phyloP scores from a whole-genome alignment of 2,888 invertebrate species.

The Scaptomyza flava region DNA sequence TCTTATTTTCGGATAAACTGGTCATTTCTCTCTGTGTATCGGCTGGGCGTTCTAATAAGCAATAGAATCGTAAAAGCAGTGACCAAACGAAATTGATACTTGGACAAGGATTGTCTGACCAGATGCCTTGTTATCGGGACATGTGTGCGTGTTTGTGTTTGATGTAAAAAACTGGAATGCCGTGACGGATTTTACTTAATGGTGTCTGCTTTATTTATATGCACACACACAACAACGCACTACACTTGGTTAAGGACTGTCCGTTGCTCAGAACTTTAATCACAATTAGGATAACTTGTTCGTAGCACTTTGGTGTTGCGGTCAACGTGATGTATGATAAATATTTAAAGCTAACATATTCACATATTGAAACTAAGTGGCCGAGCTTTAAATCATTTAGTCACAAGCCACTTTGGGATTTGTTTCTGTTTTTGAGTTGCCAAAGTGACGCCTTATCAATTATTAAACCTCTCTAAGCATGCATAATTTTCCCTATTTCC shows the following conservation, averaged over 20 bases:
- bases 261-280: constrained; percentile 8
- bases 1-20: background rate
- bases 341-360: constrained; percentile 57
- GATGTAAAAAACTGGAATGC: constrained; percentile 29
- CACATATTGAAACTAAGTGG: constrained; percentile 28
- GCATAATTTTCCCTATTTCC: constrained; percentile 22
- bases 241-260: background rate
- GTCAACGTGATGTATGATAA: constrained; percentile 56
- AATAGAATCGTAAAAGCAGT: constrained; percentile 1
- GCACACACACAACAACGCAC: background rate
- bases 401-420: constrained; percentile 17
- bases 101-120: constrained; percentile 11
- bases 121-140: constrained; percentile 7
- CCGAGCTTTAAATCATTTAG: constrained; percentile 37
- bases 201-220: constrained; percentile 19
- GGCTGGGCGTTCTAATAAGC: constrained; percentile 6
- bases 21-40: background rate
- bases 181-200: constrained; percentile 34
- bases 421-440: constrained; percentile 18
- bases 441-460: constrained; percentile 45
- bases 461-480: constrained; percentile 49
- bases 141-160: constrained; percentile 8
- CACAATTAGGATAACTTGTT: constrained; percentile 29
- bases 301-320: constrained; percentile 31
- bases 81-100: constrained; percentile 38